Evolutionary conservation across 2,797 vertebrate genomes (phyloP).

Genomic region (Labroides dimidiatus): DNA sequence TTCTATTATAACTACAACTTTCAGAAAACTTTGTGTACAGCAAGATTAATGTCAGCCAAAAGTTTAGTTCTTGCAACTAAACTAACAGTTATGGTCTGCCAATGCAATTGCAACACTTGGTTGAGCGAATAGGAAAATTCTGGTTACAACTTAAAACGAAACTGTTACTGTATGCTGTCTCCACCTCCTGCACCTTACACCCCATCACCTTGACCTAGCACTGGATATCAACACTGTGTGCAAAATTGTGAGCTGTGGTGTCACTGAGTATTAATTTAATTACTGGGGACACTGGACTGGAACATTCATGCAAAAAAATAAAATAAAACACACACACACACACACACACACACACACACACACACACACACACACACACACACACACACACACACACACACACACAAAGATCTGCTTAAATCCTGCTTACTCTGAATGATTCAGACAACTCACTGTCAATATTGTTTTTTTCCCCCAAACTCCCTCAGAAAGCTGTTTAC

Average conservation of each 20-base stretch:
- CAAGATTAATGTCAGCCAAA: not conserved
- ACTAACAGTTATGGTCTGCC: not conserved
- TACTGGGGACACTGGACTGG: not conserved
- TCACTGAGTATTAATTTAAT: not conserved
- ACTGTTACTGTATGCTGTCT: conserved; percentile 22
- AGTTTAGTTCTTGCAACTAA: not conserved
- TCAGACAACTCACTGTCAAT: no score
- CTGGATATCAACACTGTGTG: not conserved
- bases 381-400: no score
- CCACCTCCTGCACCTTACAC: not conserved
- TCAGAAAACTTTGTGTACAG: no score
- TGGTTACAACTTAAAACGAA: conserved; percentile 13
- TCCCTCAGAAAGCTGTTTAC: no score
- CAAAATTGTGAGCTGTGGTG: not conserved
- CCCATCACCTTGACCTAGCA: not conserved
- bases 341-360: no score
- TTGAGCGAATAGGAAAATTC: not conserved
- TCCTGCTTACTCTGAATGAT: not conserved
- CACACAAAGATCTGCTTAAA: no score
- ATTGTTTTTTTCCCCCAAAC: no score
- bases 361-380: no score
- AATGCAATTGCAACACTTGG: not conserved
- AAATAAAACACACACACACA: no score
- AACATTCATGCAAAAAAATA: not conserved
- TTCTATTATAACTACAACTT: not conserved